Base-by-base conservation (phyloP, 2,797 vertebrate species). In the Alosa sapidissima region DNA sequence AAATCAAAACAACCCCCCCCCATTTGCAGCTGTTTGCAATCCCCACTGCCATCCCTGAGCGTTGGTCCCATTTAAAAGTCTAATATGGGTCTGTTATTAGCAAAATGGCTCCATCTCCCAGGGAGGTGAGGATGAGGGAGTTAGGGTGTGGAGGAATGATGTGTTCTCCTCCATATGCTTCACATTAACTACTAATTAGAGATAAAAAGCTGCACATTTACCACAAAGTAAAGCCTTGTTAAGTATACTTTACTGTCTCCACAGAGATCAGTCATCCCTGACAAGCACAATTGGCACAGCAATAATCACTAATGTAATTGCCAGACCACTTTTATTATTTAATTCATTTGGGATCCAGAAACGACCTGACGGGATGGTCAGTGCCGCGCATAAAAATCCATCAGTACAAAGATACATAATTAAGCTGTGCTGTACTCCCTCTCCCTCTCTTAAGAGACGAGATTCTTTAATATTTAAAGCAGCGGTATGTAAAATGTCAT, bases 171-270 rank as follows among this genome's bases (percentile, higher is more conserved):
- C 92, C 94, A 96, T 96, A 92, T 96, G 95, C 93, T 94, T 93
- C 85, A 87, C 94, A 95, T 96, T 96, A 96, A 91, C 93, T 90
- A 92, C 93, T 95, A 95, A 96, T 96, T 95, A 91, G 92, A 93
- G 92, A 92, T 94, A 94, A 95, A 94, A 87, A 94, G 92, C 90
- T 83, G 87, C 2, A 88, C 93, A 92, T 95, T 96, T 94, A 94
- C 92, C 90, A 85, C 93, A 78, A 78, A 78, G 72, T 78, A 78
- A 92, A 89, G 90, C 91, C 93, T 95, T 92, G 93, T 95, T 95
- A 94, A 92, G 92, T 93, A 88, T 92, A 91, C 93, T 95, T 95
- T 95, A 95, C 94, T 95, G 94, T 95, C 93, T 94, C 91, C 91
- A 89, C 88, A 91, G 93, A 95, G 93, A 95, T 95, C 93, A 92